Evolutionary conservation across 92 coral and sea anemone genomes (phyloP), one percentile per base, ranked within the genome.

Genomic region (Nematostella vectensis): DNA sequence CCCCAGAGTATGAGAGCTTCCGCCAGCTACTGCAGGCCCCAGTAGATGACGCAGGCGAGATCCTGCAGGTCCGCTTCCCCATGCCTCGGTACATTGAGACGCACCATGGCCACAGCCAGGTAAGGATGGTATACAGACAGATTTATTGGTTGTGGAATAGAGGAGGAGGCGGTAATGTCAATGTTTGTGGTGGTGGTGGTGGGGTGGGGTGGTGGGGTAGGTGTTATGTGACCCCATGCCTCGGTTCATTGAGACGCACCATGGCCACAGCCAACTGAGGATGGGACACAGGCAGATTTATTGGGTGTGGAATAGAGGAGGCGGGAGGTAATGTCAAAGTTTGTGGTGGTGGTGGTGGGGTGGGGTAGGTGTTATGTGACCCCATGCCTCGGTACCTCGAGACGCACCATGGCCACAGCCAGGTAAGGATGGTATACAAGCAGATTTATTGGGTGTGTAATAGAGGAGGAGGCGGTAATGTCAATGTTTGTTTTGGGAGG

Each of bases 31-130:
- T 91, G 4, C 98, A 91, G 55, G 98, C 87, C n/a, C 98, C 98
- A 1, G 78, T 81, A 11, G 98, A 91, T 58, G 98, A 91, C 48
- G 98, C 98, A 15, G 87, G 85, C 11, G 98, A 91, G 67, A 91
- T 91, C 55, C 76, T 91, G 1, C 98, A 91, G 70, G 83, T 88
- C 24, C 98, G 98, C 49, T 91, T 89, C 72, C 98, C 98, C 1
- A 91, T 91, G 98, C 98, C 98, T 23, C 83, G 98, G 29, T 91
- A 91, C 76, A 91, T 91, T 17, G 96, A 91, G 56, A 91, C 98
- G 6, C 89, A 91, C 59, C 88, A 79, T 39, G 89, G 89, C 27
- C 89, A 95, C 45, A 87, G 96, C 50, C 98, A 91, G 98, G 98
- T 84, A 37, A 38, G 53, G 2, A 17, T n/a, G n/a, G n/a, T 22